These are phyloP conservation scores for Eptesicus fuscus DNA, from an alignment of 2,113 vertebrate species.

Conservation along the genomic window DNA sequence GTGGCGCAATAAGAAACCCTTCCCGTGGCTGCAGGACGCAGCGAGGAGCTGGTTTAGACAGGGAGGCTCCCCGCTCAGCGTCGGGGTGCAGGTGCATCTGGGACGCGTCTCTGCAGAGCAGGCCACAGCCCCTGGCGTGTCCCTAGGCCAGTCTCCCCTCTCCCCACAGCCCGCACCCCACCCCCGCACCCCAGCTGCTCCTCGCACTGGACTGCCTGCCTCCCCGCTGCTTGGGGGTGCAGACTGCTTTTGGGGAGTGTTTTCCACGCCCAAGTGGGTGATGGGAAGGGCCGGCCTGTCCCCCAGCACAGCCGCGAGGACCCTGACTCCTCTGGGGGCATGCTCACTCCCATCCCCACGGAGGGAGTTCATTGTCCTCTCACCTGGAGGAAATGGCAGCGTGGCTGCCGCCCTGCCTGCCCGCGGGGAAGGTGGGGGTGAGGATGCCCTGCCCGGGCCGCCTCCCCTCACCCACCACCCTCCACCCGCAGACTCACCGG, in stretches of 20 bases:
- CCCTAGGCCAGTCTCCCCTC: not conserved
- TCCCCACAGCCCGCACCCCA: not conserved
- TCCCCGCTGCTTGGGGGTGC: not conserved
- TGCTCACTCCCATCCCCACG: not conserved
- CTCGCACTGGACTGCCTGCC: rapidly evolving
- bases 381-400: not conserved
- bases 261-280: not conserved
- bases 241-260: not conserved
- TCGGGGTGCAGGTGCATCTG: no score
- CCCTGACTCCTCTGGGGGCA: no score
- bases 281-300: not conserved
- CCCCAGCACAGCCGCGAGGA: rapidly evolving
- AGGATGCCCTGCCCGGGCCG: rapidly evolving
- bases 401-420: rapidly evolving
- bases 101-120: not conserved
- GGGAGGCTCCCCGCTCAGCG: no score
- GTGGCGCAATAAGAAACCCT: no score
- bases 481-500: not conserved
- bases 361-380: not conserved
- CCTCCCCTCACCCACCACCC: rapidly evolving
- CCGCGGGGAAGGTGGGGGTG: rapidly evolving
- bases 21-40: no score
- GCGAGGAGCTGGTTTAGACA: no score
- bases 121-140: rapidly evolving
- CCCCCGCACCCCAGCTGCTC: not conserved